Evolutionary conservation across 1,140 invertebrate species (phyloP), one percentile per base, ranked within the genome.

Genomic region (Trichoplusia ni): DNA sequence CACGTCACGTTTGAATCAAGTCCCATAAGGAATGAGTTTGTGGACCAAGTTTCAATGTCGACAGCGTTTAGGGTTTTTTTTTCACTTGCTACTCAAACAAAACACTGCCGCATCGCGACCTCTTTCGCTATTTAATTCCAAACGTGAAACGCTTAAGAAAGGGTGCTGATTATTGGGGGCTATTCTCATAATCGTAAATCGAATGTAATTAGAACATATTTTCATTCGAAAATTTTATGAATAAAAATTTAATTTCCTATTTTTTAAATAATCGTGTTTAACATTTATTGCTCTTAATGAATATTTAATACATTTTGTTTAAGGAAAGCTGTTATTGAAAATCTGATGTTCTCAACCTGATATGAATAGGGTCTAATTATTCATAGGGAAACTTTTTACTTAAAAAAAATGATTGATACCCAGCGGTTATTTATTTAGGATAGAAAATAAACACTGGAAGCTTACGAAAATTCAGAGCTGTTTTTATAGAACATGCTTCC

Each of bases 1-100:
- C 80, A n/a, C 6, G 59, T 75, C 80, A 82, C 80, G 77, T 75
- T 23, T 68, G 49, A 66, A 74, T 73, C 68, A 62, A 69, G 67
- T 59, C 66, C 71, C 75, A 72, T 75, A 81, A 73, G 74, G 76
- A 75, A 63, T 66, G 67, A 68, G 65, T 67, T 68, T 40, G 66
- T 27, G 72, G 64, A 5, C 68, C 38, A 72, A 70, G 67, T 75
- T 75, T 75, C 73, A 70, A 77, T 76, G 73, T 77, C 46, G 61
- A 51, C 66, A 29, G 49, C 63, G 53, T 71, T 69, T 61, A 53
- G 63, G 42, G 38, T 42, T 58, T 73, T 74, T 77, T 74, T 71
- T 61, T 61, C 71, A 40, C 66, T 62, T 67, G 66, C 62, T 60
- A 35, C 35, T 58, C 56, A 72, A 69, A 70, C 67, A 72, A 18